Evolutionary conservation across 2,797 vertebrate genomes (phyloP), one percentile per base, ranked within the genome.

Genomic region (Channallabes apus): DNA sequence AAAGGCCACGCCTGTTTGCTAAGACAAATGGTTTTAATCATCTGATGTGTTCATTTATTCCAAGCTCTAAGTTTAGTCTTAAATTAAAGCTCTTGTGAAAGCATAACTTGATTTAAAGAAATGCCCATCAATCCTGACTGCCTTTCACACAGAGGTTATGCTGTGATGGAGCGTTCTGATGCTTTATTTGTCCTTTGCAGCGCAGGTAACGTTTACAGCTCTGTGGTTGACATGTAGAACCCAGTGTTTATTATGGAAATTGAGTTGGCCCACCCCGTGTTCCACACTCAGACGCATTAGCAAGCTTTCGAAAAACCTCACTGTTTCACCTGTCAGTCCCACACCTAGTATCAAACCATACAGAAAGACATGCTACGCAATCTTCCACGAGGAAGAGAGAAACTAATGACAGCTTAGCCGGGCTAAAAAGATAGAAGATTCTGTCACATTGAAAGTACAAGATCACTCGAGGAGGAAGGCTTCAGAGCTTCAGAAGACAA

Each of bases 1-100:
- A 96, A 96, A 95, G 93, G 92, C 91, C 91, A 92, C 83, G 88
- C 91, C 88, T 93, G 94, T 94, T 92, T 91, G 85, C 91, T 91
- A 95, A 96, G 96, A 96, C 95, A 94, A 96, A 96, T 96, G 94
- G 94, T 94, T 96, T 96, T 96, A 96, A 97, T 96, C 95, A 96
- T 96, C 94, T 95, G 96, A 96, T 96, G 95, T 91, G 94, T 92
- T 96, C 94, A 96, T 96, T 96, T 96, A 96, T 96, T 93, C 93
- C 86, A 92, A 93, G 94, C 93, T 83, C 93, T 94, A 95, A 95
- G 94, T 95, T 95, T 94, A 94, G 93, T 94, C 91, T 93, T 96
- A 96, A 96, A 96, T 96, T 95, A 96, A 96, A 94, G 93, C 90
- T 92, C 92, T 93, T 92, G 93, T 93, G 89, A 93, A 94, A 95